phyloP scores from a whole-genome alignment of 30 jellyfish, hydroid and myxozoan species.

The Turritopsis rubra region DNA sequence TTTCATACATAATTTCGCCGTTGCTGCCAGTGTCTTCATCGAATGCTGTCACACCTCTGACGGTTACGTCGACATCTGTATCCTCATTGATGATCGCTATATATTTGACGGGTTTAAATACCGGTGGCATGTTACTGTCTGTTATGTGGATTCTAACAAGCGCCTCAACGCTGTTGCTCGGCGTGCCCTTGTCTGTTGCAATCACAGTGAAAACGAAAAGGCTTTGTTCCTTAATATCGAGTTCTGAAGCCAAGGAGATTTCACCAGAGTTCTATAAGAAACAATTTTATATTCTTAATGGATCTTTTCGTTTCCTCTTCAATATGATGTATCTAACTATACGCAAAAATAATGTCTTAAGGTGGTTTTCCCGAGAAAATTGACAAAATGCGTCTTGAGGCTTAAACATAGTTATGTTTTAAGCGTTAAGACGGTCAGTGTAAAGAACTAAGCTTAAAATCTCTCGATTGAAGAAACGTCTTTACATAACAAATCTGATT shows the following conservation, averaged over 20 bases:
- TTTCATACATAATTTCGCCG: conserved; percentile 35
- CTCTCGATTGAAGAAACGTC: too few relatives aligned
- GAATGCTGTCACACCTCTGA: conserved; percentile 53
- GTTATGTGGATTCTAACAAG: neutral
- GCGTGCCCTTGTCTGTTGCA: conserved; percentile 8
- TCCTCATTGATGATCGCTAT: neutral
- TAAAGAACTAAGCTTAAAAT: too few relatives aligned
- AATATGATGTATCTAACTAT: too few relatives aligned
- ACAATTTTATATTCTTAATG: neutral
- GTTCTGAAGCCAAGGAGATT: neutral
- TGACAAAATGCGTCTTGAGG: too few relatives aligned
- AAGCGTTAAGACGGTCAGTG: too few relatives aligned
- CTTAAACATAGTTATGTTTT: too few relatives aligned
- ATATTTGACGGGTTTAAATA: neutral
- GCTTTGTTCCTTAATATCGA: neutral
- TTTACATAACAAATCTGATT: too few relatives aligned
- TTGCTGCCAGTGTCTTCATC: conserved; percentile 73
- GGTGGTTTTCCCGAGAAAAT: too few relatives aligned
- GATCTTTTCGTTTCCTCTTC: too few relatives aligned
- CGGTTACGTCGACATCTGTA: too few relatives aligned
- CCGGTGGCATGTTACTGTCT: neutral
- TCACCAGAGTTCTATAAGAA: neutral
- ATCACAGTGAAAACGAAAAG: neutral
- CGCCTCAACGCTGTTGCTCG: neutral
- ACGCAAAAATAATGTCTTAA: too few relatives aligned